Evolutionary conservation across 1,140 invertebrate species (phyloP).

Genomic region (Plodia interpunctella): DNA sequence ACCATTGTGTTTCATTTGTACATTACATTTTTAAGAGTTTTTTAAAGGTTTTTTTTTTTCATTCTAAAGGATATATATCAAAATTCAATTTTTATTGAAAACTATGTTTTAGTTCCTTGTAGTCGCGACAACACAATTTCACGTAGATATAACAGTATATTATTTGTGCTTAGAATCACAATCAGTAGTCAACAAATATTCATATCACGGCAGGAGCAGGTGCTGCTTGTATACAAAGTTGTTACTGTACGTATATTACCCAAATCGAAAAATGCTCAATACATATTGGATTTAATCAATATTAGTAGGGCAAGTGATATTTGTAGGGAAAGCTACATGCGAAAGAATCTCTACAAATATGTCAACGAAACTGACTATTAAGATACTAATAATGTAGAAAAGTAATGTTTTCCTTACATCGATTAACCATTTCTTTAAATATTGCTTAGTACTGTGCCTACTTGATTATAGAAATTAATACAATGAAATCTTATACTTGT

Average conservation of each 20-base stretch:
- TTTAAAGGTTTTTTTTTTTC: no score
- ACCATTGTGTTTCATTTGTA: no score
- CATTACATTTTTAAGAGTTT: no score
- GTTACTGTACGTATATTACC: background rate
- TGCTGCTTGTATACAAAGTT: constrained; percentile 15
- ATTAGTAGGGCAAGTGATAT: background rate
- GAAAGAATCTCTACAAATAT: background rate
- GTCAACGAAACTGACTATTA: background rate
- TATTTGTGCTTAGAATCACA: constrained; percentile 46
- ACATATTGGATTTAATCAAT: background rate
- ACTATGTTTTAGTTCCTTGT: no score
- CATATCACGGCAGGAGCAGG: constrained; percentile 38
- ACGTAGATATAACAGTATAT: constrained; percentile 44
- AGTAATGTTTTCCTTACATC: no score
- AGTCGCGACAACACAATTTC: no score
- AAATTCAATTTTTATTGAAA: no score
- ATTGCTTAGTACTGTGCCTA: no score
- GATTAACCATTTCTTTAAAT: no score
- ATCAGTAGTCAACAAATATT: constrained; percentile 42
- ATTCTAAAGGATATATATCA: no score
- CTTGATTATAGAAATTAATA: no score
- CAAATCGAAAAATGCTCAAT: background rate
- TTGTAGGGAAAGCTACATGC: background rate
- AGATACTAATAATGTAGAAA: no score
- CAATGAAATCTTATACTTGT: background rate